Conservation (phyloP, 2,888 invertebrate genomes). For the Elegia similella region DNA sequence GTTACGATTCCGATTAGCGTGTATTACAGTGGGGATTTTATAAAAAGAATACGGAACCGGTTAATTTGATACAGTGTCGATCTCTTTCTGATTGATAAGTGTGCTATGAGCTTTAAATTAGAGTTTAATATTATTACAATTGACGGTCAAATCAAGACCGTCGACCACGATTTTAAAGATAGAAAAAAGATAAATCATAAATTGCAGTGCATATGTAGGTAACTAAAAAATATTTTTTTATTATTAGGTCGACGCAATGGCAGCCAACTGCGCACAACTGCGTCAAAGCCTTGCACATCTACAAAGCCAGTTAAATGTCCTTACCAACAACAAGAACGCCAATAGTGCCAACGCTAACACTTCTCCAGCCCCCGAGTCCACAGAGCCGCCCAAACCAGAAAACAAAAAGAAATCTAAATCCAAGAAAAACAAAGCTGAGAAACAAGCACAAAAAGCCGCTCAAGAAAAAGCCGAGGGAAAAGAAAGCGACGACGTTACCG, state of each 20-base stretch:
- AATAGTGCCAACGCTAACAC: conserved; percentile 22
- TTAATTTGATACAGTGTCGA: no score
- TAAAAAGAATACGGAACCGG: no score
- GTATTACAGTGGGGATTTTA: no score
- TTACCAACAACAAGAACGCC: conserved; percentile 55
- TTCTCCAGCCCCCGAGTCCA: conserved; percentile 28
- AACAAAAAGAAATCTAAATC: conserved; percentile 67
- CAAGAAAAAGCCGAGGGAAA: conserved; percentile 37
- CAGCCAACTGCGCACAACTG: conserved; percentile 81
- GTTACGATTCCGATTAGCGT: no score
- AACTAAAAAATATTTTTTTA: not conserved
- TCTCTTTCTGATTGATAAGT: no score
- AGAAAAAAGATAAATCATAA: no score
- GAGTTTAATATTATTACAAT: no score
- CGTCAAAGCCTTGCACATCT: conserved; percentile 82
- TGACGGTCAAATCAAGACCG: no score
- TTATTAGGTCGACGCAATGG: conserved; percentile 81
- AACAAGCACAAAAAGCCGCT: conserved; percentile 39
- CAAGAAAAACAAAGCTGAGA: conserved; percentile 59
- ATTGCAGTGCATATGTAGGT: no score
- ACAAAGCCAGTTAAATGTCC: conserved; percentile 78
- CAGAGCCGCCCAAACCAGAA: conserved; percentile 58
- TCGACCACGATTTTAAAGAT: no score
- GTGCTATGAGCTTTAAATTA: no score
- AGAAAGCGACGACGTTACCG: conserved; percentile 34